Evolutionary conservation across 1,140 invertebrate genomes (phyloP).

Genomic region (Tribolium castaneum): DNA sequence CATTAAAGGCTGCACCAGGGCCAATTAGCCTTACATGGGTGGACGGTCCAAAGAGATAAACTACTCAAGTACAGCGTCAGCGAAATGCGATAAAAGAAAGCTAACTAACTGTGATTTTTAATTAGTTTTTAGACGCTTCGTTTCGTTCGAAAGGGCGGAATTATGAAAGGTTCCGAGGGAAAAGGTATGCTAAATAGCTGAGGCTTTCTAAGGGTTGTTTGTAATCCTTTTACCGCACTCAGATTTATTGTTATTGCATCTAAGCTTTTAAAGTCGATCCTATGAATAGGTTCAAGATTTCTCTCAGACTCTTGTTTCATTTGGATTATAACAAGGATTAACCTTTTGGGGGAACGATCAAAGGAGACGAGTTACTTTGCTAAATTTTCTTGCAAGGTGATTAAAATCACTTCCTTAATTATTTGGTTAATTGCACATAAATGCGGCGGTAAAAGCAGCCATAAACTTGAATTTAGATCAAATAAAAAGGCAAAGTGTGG

Average conservation of each 20-base stretch:
- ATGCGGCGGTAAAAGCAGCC: background rate
- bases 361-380: background rate
- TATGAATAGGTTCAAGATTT: slow-evolving; percentile 37
- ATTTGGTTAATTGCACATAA: background rate
- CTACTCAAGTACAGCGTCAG: background rate
- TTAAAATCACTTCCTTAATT: slow-evolving; percentile 22
- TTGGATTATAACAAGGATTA: slow-evolving; percentile 25
- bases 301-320: slow-evolving; percentile 15
- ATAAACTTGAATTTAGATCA: background rate
- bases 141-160: slow-evolving; percentile 14
- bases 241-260: slow-evolving; percentile 47
- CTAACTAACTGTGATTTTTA: slow-evolving; percentile 16
- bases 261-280: slow-evolving; percentile 39
- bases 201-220: slow-evolving; percentile 40
- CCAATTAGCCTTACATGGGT: slow-evolving; percentile 11
- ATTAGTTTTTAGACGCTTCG: slow-evolving; percentile 28
- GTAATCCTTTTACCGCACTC: slow-evolving; percentile 41
- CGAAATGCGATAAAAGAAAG: background rate
- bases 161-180: slow-evolving; percentile 32
- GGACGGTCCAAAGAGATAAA: slow-evolving; percentile 2
- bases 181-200: slow-evolving; percentile 40
- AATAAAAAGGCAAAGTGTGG: background rate
- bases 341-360: slow-evolving; percentile 16
- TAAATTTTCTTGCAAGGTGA: background rate
- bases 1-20: background rate